Base-by-base conservation (phyloP, 2,888 invertebrate species). In the Mesoligia furuncula region DNA sequence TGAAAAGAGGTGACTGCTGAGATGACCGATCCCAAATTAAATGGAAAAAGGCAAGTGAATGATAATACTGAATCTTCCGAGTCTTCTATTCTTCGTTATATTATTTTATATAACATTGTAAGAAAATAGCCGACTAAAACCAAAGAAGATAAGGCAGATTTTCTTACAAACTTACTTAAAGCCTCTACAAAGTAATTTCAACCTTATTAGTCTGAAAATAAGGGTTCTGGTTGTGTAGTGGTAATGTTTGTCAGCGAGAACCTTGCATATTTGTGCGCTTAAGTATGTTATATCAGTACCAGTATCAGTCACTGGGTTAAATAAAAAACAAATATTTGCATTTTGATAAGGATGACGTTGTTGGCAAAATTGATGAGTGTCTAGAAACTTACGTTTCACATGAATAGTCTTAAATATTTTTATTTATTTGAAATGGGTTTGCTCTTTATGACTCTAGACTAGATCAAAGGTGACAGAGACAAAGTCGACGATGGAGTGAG, bases 191-290 rank as follows among this genome's bases (percentile, higher is more conserved):
- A 51, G 27, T 1, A 83, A 73, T 75, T 45, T 79, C 11, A 67
- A 66, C 70, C 59, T 69, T 87, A 75, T 7, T 0, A 0, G 0
- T 1, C 6, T 31, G 0, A 9, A 5, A 6, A 65, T 80, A 79
- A 80, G 62, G 54, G 7, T 57, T 20, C 8, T 65, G 8, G 2
- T 51, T 48, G 20, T 27, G 24, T 8, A 59, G 5, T 11, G 5
- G 8, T 48, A 61, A 57, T 48, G 17, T 54, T 77, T 75, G 62
- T 59, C 27, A 36, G 7, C 8, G 31, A 80, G 51, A 61, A 85
- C 85, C 88, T 89, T 86, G 90, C 88, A 89, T 88, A 89, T 89
- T 90, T 89, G 75, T 84, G 39, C 72, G 81, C 62, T 84, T 84
- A 87, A 66, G 73, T 83, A 77, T 24, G 42, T 9, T 45, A 61